Base-by-base conservation (phyloP, 2,888 invertebrate genomes). In the Cloeon dipterum region DNA sequence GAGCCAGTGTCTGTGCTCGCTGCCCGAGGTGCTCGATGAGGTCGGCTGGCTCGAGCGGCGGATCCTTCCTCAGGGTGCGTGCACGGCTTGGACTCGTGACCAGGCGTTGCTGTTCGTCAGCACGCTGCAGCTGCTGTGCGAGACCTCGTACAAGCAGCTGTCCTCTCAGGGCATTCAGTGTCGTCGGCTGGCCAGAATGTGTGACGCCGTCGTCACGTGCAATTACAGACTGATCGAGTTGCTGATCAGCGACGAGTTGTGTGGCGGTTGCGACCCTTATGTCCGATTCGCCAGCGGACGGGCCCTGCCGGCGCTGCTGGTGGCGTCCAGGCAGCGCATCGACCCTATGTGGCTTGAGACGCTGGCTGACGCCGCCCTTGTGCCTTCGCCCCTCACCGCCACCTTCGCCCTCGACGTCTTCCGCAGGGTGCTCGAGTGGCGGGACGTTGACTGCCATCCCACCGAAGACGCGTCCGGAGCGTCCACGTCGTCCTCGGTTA, bases 371-470 rank as follows among this genome's bases (percentile, higher is more conserved):
- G 38, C 37, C 18, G 68, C 70, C 38, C 68, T 76, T 38, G 52
- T 53, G 25, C 38, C 38, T 16, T 38, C 38, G n/a, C 38, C 38
- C 2, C 33, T 34, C 11, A 34, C 38, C 5, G 77, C 83, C 53
- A 72, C 78, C 48, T 83, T 83, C 54, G 77, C 78, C 43, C 59
- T 86, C 46, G 83, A 85, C 52, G 70, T 86, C 33, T 75, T 86
- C 36, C 81, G 81, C 50, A 68, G 81, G 46, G 78, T 86, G 48
- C 77, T 86, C 0, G 85, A 86, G 51, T 85, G 83, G 75, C 85
- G 81, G 50, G 83, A 86, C 55, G 59, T 74, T 20, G 73, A 76
- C 51, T 66, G 71, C 46, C 83, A 83, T 60, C 77, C 82, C 1
- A 52, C 81, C 26, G 82, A 83, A 50, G 82, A 81, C 41, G 66